Conservation (phyloP, 2,113 vertebrate genomes). For the Etheostoma cragini region DNA sequence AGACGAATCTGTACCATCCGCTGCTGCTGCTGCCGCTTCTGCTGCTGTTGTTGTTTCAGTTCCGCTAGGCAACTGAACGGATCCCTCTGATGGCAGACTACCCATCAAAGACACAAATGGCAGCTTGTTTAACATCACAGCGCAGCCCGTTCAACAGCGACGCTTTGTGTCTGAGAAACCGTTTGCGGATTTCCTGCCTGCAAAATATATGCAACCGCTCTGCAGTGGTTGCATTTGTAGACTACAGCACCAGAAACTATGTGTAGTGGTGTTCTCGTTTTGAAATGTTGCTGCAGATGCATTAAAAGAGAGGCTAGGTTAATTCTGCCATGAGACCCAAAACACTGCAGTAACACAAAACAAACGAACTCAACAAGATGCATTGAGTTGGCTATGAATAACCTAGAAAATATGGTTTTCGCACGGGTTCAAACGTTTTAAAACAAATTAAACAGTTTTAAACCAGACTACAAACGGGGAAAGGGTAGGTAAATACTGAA, state of each 20-base stretch:
- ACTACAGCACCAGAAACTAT: neutral
- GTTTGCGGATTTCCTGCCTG: neutral
- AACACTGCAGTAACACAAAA: neutral
- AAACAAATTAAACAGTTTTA: neutral
- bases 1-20: slow-evolving; percentile 68
- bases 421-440: neutral
- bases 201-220: accelerated
- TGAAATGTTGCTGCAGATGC: neutral
- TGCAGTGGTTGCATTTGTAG: neutral
- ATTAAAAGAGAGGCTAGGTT: neutral
- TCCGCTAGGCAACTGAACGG: slow-evolving; percentile 60
- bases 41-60: slow-evolving; percentile 68
- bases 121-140: slow-evolving; percentile 59
- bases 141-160: slow-evolving; percentile 1
- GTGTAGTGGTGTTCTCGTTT: accelerated
- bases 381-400: slow-evolving; percentile 2
- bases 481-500: neutral
- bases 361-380: slow-evolving; percentile 38
- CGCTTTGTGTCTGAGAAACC: neutral
- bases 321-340: neutral
- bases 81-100: slow-evolving; percentile 48
- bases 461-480: too few relatives aligned
- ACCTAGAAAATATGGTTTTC: slow-evolving; percentile 30
- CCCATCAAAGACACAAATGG: neutral
- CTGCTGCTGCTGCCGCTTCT: slow-evolving; percentile 46